Percentiles rank a stretch among this genome's conserved stretches.
phyloP scores from a whole-genome alignment of 2,113 vertebrate genomes.

The Laterallus jamaicensis region DNA sequence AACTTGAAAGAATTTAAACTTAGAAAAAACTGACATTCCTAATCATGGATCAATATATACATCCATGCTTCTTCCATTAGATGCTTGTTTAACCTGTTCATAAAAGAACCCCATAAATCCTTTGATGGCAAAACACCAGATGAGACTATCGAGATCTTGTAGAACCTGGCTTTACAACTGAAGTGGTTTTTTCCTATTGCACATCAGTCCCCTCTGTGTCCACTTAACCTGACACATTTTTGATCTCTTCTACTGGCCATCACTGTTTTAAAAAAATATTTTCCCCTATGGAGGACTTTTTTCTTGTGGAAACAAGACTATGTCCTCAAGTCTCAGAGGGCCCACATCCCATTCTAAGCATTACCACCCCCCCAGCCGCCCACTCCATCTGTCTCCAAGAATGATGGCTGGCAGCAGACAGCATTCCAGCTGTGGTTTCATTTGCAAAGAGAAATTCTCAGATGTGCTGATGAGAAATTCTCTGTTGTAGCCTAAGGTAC shows the following conservation, averaged over 20 bases:
- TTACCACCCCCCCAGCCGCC: neutral
- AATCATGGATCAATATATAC: neutral
- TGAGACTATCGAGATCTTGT: neutral
- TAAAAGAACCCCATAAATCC: neutral
- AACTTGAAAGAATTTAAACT: neutral
- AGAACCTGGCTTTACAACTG: neutral
- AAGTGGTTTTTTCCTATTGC: neutral
- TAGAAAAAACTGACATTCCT: neutral
- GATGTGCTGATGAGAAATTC: neutral
- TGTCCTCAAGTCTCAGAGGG: neutral
- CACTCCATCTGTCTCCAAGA: neutral
- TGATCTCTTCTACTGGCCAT: neutral
- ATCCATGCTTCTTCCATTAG: neutral
- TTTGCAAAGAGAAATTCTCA: neutral
- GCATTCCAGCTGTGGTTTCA: neutral
- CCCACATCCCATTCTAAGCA: neutral
- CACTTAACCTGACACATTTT: neutral
- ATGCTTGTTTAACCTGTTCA: neutral
- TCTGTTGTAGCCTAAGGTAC: neutral
- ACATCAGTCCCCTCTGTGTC: neutral
- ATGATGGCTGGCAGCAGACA: neutral
- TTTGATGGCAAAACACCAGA: neutral
- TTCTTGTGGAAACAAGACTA: neutral
- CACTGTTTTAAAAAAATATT: neutral
- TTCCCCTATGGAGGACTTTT: neutral